Conservation (phyloP, 2,113 vertebrate genomes). For the Vidua macroura region DNA sequence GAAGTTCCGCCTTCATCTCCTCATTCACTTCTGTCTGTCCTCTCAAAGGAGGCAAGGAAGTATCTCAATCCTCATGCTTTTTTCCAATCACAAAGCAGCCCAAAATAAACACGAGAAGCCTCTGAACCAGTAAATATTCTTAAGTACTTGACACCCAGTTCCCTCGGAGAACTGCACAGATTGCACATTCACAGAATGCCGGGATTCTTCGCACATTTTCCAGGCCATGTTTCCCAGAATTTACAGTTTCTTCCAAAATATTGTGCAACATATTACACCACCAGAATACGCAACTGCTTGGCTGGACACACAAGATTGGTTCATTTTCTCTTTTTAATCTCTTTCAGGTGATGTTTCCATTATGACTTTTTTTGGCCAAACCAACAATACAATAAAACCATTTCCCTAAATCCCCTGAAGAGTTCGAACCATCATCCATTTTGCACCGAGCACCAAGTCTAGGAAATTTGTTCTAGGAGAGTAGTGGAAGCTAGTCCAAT, state of each 20-base stretch:
- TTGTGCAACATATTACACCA: not conserved
- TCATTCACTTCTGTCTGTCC: not conserved
- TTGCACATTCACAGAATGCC: not conserved
- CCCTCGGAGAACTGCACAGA: not conserved
- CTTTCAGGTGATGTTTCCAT: not conserved
- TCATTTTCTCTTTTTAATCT: slow-evolving; percentile 36
- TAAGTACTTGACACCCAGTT: not conserved
- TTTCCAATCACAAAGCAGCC: not conserved
- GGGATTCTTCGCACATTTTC: slow-evolving; percentile 48
- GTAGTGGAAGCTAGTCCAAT: not conserved
- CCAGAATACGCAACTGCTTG: slow-evolving; percentile 34
- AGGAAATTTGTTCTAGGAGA: not conserved
- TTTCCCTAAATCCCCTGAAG: not conserved
- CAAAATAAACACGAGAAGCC: slow-evolving; percentile 39
- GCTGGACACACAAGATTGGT: slow-evolving; percentile 9
- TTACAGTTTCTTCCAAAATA: slow-evolving; percentile 58
- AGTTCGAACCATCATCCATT: not conserved
- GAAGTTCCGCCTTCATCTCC: not conserved
- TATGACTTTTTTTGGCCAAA: slow-evolving; percentile 23
- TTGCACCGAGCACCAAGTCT: not conserved
- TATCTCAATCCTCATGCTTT: not conserved
- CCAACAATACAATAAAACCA: not conserved
- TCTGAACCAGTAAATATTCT: slow-evolving; percentile 10
- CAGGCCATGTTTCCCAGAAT: slow-evolving; percentile 49
- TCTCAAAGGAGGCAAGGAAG: not conserved